Evolutionary conservation across 2,888 invertebrate species (phyloP).

Genomic region (Lysandra bellargus): DNA sequence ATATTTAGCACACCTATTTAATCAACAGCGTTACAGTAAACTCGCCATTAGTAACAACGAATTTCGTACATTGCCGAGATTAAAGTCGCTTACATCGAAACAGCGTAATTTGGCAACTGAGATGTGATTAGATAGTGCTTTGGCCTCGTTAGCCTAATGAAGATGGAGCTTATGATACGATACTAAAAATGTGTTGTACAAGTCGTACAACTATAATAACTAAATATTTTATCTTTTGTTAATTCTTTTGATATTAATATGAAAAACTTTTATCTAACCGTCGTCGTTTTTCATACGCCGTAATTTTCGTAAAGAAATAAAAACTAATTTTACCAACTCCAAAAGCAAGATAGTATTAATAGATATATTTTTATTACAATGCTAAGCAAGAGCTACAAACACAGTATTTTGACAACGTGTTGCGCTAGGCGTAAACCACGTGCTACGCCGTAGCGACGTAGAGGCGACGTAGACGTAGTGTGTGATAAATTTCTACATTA

Average conservation of each 20-base stretch:
- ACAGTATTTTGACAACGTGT: no score
- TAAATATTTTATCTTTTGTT: not conserved
- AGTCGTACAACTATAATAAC: not conserved
- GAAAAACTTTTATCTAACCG: no score
- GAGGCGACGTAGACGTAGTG: not conserved
- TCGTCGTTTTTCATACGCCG: no score
- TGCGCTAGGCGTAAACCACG: not conserved
- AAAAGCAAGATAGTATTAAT: no score
- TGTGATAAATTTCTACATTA: no score
- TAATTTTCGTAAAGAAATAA: no score
- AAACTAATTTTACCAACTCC: no score
- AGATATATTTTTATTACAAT: no score
- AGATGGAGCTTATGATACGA: constrained; percentile 57
- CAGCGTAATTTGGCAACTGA: constrained; percentile 77
- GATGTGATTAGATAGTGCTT: constrained; percentile 77
- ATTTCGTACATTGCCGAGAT: constrained; percentile 60
- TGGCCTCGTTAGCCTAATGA: constrained; percentile 74
- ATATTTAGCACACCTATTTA: not conserved
- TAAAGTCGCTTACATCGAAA: constrained; percentile 74
- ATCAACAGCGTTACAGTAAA: not conserved
- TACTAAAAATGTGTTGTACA: constrained; percentile 34
- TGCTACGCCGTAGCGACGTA: not conserved
- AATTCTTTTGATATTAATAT: not conserved
- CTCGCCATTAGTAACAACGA: constrained; percentile 31
- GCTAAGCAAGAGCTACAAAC: no score